These are phyloP conservation scores for Eulithis testata DNA, from an alignment of 2,888 invertebrate genomes.

Conservation along the genomic window DNA sequence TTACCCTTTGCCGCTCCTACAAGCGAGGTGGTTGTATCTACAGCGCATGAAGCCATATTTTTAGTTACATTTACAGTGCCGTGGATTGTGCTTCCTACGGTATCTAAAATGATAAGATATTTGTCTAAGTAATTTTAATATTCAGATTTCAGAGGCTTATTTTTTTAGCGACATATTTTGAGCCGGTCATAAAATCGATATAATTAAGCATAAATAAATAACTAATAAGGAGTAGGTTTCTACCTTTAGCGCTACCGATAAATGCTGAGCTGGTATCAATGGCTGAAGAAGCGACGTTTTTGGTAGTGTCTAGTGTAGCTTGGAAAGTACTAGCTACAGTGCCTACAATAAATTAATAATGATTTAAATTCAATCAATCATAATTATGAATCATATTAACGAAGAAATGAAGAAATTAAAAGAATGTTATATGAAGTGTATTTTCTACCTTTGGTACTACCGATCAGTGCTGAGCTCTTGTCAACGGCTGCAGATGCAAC, in stretches of 20 bases:
- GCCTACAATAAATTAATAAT: slow-evolving; percentile 30
- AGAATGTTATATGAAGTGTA: too few relatives aligned
- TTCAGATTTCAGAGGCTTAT: too few relatives aligned
- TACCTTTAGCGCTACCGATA: slow-evolving; percentile 41
- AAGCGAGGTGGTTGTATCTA: slow-evolving; percentile 56
- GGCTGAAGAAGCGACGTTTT: slow-evolving; percentile 48
- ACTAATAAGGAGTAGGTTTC: too few relatives aligned
- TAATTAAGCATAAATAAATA: too few relatives aligned
- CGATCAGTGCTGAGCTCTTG: slow-evolving; percentile 49
- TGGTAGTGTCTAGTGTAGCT: slow-evolving; percentile 45
- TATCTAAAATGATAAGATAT: slow-evolving; percentile 14
- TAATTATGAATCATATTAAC: not conserved
- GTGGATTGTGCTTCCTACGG: slow-evolving; percentile 48
- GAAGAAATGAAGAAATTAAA: too few relatives aligned
- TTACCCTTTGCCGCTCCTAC: slow-evolving; percentile 60
- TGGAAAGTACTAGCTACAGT: slow-evolving; percentile 40
- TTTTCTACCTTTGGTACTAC: slow-evolving; percentile 57
- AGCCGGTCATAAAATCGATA: too few relatives aligned
- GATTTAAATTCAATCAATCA: not conserved
- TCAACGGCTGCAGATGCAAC: slow-evolving; percentile 48
- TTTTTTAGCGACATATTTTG: too few relatives aligned
- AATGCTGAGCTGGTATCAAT: slow-evolving; percentile 45
- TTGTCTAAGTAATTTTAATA: not conserved
- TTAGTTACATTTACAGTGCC: slow-evolving; percentile 66
- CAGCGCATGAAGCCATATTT: slow-evolving; percentile 57